These are phyloP conservation scores for Sarcophilus harrisii DNA, from an alignment of 2,797 vertebrate species.

Conservation along the genomic window DNA sequence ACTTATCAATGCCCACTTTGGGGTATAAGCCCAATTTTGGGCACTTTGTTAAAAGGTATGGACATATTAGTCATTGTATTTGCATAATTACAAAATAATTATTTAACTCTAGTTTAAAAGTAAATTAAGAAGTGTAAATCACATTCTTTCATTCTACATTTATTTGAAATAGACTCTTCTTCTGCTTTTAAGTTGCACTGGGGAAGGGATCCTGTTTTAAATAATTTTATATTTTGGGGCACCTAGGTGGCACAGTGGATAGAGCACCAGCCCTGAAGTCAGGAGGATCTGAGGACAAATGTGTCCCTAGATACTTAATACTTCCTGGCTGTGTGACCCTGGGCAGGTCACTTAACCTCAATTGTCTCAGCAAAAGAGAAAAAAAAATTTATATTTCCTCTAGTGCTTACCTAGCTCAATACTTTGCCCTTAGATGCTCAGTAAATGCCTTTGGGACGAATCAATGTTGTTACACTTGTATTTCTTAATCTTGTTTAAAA, in stretches of 20 bases:
- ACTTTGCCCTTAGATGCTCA: neutral
- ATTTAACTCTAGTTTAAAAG: neutral
- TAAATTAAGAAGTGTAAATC: neutral
- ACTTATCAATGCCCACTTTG: neutral
- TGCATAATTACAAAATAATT: neutral
- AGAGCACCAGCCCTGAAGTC: too few relatives aligned
- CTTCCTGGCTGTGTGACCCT: too few relatives aligned
- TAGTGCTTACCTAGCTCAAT: neutral
- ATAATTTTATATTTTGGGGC: neutral
- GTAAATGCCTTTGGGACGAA: neutral
- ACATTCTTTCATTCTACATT: neutral
- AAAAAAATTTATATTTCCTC: neutral
- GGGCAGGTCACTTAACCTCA: too few relatives aligned
- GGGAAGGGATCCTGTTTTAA: neutral
- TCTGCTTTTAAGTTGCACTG: neutral
- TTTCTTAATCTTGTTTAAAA: neutral
- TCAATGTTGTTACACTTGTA: neutral
- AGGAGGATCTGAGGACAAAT: too few relatives aligned
- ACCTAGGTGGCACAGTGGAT: too few relatives aligned
- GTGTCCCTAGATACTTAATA: too few relatives aligned
- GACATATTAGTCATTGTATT: neutral
- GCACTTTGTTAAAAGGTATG: neutral
- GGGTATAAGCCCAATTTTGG: neutral
- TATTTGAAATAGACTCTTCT: neutral
- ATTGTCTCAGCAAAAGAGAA: too few relatives aligned